A percentile compares a stretch with the other conserved stretches of the same genome.
Evolutionary conservation across 2,797 vertebrate genomes (phyloP).

Genomic region (Malacoraja senta): DNA sequence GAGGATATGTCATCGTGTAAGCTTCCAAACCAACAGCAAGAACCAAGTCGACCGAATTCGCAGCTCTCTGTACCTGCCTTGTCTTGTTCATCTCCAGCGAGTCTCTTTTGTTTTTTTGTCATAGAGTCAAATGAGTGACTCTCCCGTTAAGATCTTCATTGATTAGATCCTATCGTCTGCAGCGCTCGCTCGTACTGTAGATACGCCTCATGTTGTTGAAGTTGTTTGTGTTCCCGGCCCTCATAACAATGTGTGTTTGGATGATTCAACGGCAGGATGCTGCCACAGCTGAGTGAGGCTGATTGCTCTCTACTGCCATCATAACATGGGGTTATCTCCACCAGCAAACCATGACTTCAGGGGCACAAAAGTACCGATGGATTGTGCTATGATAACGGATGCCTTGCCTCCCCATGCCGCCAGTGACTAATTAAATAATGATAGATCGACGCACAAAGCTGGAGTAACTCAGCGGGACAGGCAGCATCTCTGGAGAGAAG

Average conservation of each 20-base stretch:
- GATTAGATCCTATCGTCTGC: background rate
- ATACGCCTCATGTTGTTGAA: background rate
- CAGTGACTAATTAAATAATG: no score
- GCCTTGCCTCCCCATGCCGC: no score
- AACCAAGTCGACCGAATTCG: background rate
- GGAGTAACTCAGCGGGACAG: no score
- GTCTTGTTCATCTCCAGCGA: background rate
- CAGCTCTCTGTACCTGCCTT: background rate
- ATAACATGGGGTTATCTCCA: background rate
- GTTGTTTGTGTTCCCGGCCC: conserved; percentile 1
- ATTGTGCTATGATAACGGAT: no score
- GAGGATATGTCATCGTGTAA: background rate
- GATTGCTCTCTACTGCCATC: background rate
- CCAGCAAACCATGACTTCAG: background rate
- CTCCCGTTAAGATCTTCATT: background rate
- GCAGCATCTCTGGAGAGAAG: no score
- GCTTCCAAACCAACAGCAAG: background rate
- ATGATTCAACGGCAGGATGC: background rate
- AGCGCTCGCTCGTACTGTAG: background rate
- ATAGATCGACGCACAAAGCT: no score
- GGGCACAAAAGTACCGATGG: no score
- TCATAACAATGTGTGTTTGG: background rate
- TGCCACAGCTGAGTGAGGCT: background rate
- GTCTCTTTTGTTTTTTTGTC: background rate
- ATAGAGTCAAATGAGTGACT: background rate